A percentile compares a stretch with the other conserved stretches of the same genome.
These are phyloP conservation scores for Dicroscelio sp. DNA, from an alignment of 2,888 invertebrate genomes.

Conservation along the genomic window DNA sequence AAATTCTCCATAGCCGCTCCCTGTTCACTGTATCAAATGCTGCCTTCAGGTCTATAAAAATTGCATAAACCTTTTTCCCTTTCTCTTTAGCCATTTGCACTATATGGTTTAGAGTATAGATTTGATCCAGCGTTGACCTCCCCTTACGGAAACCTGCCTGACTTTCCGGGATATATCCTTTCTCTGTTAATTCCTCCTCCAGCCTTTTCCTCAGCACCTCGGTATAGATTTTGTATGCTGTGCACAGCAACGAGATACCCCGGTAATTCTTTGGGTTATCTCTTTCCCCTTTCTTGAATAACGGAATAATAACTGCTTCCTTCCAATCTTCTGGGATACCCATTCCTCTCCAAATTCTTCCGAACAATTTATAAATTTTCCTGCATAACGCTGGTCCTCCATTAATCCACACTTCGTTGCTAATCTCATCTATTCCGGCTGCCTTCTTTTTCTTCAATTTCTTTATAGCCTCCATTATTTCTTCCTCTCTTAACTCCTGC, in stretches of 20 bases:
- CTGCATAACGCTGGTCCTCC: no score
- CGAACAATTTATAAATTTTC: no score
- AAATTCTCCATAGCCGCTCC: neutral
- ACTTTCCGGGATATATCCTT: neutral
- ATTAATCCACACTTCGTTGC: neutral
- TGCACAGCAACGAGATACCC: neutral
- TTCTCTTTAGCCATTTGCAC: neutral
- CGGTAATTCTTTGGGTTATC: neutral
- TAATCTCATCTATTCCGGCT: neutral
- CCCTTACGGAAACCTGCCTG: neutral
- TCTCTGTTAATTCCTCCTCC: neutral
- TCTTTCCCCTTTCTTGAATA: neutral
- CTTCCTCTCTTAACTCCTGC: neutral
- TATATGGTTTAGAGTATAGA: neutral
- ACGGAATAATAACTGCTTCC: neutral
- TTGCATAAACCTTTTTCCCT: neutral
- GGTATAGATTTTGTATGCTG: neutral
- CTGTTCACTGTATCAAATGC: neutral
- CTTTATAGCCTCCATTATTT: neutral
- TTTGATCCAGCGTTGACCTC: neutral
- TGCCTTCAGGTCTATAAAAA: neutral
- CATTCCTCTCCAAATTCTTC: neutral
- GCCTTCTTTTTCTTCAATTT: neutral
- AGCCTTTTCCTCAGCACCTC: neutral
- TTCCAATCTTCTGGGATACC: neutral